Evolutionary conservation across 2,888 invertebrate species (phyloP).

Genomic region (Terebella lapidaria): DNA sequence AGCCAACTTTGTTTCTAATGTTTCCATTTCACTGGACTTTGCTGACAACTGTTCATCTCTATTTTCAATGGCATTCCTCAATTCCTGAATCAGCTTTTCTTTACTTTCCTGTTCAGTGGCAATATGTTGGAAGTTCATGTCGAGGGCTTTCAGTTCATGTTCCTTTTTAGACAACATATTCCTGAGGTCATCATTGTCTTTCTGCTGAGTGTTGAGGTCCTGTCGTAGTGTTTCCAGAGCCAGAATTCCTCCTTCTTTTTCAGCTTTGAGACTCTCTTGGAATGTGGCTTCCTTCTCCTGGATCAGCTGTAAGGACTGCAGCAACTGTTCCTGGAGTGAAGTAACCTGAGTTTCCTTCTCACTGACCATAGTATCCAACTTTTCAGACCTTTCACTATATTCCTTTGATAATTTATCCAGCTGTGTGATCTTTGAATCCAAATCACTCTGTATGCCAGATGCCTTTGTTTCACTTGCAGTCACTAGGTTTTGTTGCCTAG

Average conservation of each 20-base stretch:
- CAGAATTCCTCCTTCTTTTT: slow-evolving; percentile 4
- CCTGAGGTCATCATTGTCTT: neutral
- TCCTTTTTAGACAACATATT: slow-evolving; percentile 1
- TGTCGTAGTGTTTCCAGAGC: neutral
- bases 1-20: neutral
- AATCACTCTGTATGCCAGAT: neutral
- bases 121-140: neutral
- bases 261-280: slow-evolving; percentile 8
- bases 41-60: neutral
- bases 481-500: slow-evolving; percentile 4
- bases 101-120: neutral
- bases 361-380: neutral
- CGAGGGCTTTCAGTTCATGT: neutral
- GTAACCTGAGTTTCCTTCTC: slow-evolving; percentile 13
- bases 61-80: neutral
- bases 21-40: neutral
- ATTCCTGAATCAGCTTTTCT: neutral
- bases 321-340: slow-evolving; percentile 12
- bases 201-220: neutral
- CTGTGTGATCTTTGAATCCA: neutral
- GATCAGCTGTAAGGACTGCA: slow-evolving; percentile 8
- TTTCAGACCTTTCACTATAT: neutral
- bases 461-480: neutral
- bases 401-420: neutral
- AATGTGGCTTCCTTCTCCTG: slow-evolving; percentile 10